Base-by-base conservation (phyloP, 2,113 vertebrate genomes). In the Riparia riparia region DNA sequence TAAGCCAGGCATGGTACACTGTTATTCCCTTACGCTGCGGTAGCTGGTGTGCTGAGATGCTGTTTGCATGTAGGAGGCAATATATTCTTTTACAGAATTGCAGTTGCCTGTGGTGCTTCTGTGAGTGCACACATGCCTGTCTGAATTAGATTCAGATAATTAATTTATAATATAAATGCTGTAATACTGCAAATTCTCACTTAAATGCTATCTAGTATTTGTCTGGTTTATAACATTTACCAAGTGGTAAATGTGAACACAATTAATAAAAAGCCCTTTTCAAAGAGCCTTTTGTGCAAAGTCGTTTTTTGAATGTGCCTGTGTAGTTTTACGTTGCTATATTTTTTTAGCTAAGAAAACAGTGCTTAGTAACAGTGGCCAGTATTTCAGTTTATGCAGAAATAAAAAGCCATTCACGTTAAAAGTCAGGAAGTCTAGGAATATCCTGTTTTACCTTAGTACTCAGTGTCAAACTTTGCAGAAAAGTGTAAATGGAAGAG, bases 11-110 rank as follows among this genome's bases (percentile, higher is more conserved):
- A 34, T 16, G 12, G 47, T 49, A 12, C 34, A 4, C 34, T 29
- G 12, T 50, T 78, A 37, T 5, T 82, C 7, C 6, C 22, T 71
- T 86, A 18, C 0, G 0, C 26, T 41, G 5, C 45, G 21, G 41
- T 41, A 19, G 21, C 14, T 56, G 53, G 14, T 76, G 41, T 42
- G 15, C 45, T 77, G 37, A 73, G 21, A 34, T 57, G 41, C 47
- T 58, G 4, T 71, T 89, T 56, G 53, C 45, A 45, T 41, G 28
- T 19, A 14, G 47, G 25, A 54, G 18, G 20, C 44, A 72, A 42
- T 45, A 12, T 21, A 10, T 37, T 31, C n/a, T 78, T 53, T 41
- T 51, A 47, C 20, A 56, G 39, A 83, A 49, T 18, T 42, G 17
- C 32, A 39, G 19, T 80, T 21, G 18, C 39, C 32, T 64, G 22